Base-by-base conservation (phyloP, 2,888 invertebrate species). In the Leuctra nigra region DNA sequence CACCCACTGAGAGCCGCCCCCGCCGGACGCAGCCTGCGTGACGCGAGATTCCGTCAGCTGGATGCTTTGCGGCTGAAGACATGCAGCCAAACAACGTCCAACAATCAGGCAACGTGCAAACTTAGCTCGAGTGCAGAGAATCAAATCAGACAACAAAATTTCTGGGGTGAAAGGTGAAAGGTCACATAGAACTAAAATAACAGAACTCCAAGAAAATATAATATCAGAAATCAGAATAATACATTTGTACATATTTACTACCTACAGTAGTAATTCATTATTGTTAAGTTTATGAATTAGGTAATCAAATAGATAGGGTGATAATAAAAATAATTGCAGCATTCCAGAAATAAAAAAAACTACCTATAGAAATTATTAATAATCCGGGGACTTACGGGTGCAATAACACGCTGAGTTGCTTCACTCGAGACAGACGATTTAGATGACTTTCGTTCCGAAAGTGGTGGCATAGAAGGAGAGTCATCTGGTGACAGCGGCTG, bases 21-120 rank as follows among this genome's bases (percentile, higher is more conserved):
- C 46, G 61, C 58, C 61, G n/a, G n/a, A n/a, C n/a, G n/a, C n/a
- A n/a, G n/a, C n/a, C 59, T 57, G 56, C 47, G 44, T 65, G 11
- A 65, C 67, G 35, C 63, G 66, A 38, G 73, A 69, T 25, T 75
- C 73, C 24, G 73, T 75, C 57, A 83, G 80, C 52, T 81, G 75
- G 63, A 85, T 78, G 63, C 84, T 84, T 61, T 81, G 80, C 54
- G 81, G 77, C 81, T 86, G n/a, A n/a, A n/a, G n/a, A 62, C 46
- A 69, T 65, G 36, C 29, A 29, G 29, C 7, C 29, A 55, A n/a
- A 14, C 39, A 50, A 48, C 18, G 29, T 6, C 29, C 53, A n/a
- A 14, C 39, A 50, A 48, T 22, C 29, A 50, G 53, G 54, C 61
- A 61, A 62, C 50, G n/a, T n/a, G n/a, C n/a, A n/a, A n/a, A n/a